These are phyloP conservation scores for Neolamprologus fasciatus DNA, from an alignment of 2,113 vertebrate genomes.

Conservation along the genomic window DNA sequence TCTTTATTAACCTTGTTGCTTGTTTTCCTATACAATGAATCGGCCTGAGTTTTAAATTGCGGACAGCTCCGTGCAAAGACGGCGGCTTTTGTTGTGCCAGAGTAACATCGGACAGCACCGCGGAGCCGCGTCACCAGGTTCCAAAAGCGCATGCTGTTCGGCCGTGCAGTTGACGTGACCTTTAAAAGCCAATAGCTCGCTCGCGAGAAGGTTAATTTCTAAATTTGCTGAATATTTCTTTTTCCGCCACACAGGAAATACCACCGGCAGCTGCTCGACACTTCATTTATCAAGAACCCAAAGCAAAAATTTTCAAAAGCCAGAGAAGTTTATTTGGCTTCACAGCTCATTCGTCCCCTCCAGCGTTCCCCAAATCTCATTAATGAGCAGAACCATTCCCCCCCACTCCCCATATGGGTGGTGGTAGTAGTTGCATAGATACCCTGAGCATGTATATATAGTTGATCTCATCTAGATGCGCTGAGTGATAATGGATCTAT, in stretches of 20 bases:
- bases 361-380: slow-evolving; percentile 36
- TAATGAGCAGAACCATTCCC: background rate
- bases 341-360: slow-evolving; percentile 26
- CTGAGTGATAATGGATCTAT: background rate
- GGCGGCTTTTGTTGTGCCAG: background rate
- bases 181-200: slow-evolving; percentile 1
- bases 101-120: background rate
- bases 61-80: background rate
- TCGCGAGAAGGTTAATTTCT: background rate
- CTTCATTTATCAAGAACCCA: slow-evolving; percentile 42
- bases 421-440: background rate
- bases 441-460: slow-evolving; percentile 6
- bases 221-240: slow-evolving; percentile 33
- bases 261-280: slow-evolving; percentile 3
- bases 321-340: slow-evolving; percentile 20
- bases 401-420: background rate
- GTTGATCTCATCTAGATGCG: slow-evolving; percentile 21
- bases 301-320: slow-evolving; percentile 15
- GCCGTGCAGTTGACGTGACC: background rate
- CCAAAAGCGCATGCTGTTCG: background rate
- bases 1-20: background rate
- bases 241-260: slow-evolving; percentile 16
- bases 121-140: background rate
- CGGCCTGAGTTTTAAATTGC: background rate
- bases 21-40: background rate